Evolutionary conservation across 2,888 invertebrate genomes (phyloP).

Genomic region (Dynastes grantii): DNA sequence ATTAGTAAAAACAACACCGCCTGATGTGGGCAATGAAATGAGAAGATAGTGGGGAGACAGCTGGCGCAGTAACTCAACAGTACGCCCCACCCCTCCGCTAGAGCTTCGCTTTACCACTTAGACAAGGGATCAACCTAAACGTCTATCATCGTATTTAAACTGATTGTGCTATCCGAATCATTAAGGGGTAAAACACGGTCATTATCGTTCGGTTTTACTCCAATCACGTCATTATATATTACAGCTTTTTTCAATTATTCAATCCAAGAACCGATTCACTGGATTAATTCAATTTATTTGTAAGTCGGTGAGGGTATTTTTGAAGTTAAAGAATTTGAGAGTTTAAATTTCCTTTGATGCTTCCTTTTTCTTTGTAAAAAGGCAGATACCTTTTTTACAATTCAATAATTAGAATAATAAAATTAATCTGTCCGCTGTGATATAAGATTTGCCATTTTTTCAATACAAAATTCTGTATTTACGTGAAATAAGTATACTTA

Average conservation of each 20-base stretch:
- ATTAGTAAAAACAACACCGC: constrained; percentile 64
- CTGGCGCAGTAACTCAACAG: constrained; percentile 65
- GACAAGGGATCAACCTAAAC: constrained; percentile 56
- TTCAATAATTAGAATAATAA: no score
- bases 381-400: no score
- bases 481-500: no score
- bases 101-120: constrained; percentile 40
- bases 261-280: constrained; percentile 19
- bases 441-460: no score
- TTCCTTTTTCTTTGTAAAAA: neutral
- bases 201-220: constrained; percentile 59
- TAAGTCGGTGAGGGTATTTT: no score
- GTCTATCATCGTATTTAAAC: constrained; percentile 64
- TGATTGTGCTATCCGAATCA: constrained; percentile 64
- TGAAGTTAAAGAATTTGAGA: neutral
- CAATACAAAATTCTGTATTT: no score
- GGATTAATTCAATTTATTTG: constrained; percentile 25
- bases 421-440: no score
- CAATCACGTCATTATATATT: constrained; percentile 40
- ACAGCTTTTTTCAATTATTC: constrained; percentile 46
- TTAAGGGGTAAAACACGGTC: constrained; percentile 60
- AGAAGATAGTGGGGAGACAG: constrained; percentile 62
- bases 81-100: constrained; percentile 48
- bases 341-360: neutral
- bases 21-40: constrained; percentile 61